phyloP scores from a whole-genome alignment of 2,888 invertebrate genomes.

The Noctuana brunneofusca region DNA sequence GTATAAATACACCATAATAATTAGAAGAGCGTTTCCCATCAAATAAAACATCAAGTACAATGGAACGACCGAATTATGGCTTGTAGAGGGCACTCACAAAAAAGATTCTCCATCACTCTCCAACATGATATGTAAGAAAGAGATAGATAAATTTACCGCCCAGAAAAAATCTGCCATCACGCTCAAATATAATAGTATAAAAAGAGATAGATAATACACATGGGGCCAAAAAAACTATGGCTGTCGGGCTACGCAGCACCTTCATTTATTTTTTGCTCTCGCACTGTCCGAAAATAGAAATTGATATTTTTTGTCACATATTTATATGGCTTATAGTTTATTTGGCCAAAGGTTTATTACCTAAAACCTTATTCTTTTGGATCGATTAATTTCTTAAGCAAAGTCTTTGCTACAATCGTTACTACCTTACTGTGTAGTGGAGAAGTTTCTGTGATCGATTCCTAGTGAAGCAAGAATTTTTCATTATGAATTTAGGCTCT shows the following conservation, averaged over 20 bases:
- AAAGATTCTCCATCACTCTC: conserved; percentile 26
- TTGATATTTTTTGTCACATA: conserved; percentile 26
- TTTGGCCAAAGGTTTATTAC: neutral
- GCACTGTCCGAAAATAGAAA: conserved; percentile 33
- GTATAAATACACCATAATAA: conserved; percentile 28
- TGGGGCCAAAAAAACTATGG: conserved; percentile 35
- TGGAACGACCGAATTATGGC: conserved; percentile 25
- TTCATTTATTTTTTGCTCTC: conserved; percentile 34
- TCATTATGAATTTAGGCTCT: too few species aligned
- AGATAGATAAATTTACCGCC: conserved; percentile 18
- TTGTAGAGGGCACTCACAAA: conserved; percentile 1
- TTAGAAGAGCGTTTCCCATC: conserved; percentile 26
- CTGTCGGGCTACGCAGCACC: conserved; percentile 34
- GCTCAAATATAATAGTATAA: conserved; percentile 8
- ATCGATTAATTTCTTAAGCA: neutral
- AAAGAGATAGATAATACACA: conserved; percentile 27
- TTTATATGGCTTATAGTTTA: conserved; percentile 6
- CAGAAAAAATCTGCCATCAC: conserved; percentile 23
- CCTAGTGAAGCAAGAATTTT: too few species aligned
- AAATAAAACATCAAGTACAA: conserved; percentile 29
- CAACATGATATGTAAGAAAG: conserved; percentile 3
- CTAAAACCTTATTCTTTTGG: neutral
- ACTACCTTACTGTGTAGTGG: too few species aligned
- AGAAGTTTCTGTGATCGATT: too few species aligned
- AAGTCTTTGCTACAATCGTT: too few species aligned